phyloP scores from a whole-genome alignment of 2,797 vertebrate species.

The Ptychobarbus kaznakovi region DNA sequence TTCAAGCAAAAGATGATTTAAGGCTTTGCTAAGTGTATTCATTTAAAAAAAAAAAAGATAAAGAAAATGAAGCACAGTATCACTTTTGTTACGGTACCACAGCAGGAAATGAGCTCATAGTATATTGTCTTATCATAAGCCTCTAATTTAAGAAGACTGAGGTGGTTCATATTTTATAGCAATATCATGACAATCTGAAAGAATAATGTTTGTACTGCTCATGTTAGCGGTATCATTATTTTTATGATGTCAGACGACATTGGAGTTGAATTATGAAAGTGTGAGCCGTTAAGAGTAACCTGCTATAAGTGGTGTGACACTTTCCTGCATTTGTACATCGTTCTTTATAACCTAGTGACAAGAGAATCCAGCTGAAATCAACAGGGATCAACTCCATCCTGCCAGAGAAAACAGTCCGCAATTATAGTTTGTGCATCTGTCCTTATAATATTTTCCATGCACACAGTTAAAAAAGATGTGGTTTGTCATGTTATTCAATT shows the following conservation, averaged over 20 bases:
- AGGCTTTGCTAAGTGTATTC: not conserved
- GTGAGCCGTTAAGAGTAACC: not conserved
- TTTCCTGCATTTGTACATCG: not conserved
- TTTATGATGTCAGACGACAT: constrained; percentile 8
- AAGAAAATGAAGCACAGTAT: constrained; percentile 3
- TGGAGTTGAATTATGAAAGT: constrained; percentile 6
- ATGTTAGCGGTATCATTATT: not conserved
- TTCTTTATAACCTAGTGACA: constrained; percentile 1
- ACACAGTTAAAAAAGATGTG: constrained; percentile 26
- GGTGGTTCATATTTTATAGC: not conserved
- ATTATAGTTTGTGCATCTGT: constrained; percentile 44
- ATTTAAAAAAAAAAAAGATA: not conserved
- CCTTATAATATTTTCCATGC: constrained; percentile 37
- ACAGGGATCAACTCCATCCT: not conserved
- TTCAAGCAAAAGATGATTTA: not conserved
- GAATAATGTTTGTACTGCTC: constrained; percentile 14
- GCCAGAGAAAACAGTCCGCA: not conserved
- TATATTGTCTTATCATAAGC: not conserved
- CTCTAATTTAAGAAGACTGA: not conserved
- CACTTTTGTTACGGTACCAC: constrained; percentile 56
- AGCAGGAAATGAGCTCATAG: constrained; percentile 1
- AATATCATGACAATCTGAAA: not conserved
- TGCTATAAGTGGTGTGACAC: not conserved
- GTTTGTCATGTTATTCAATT: constrained; percentile 48
- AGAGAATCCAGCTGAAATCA: not conserved